Evolutionary conservation across 2,797 vertebrate species (phyloP).

Genomic region (Mionectes olivaceus): DNA sequence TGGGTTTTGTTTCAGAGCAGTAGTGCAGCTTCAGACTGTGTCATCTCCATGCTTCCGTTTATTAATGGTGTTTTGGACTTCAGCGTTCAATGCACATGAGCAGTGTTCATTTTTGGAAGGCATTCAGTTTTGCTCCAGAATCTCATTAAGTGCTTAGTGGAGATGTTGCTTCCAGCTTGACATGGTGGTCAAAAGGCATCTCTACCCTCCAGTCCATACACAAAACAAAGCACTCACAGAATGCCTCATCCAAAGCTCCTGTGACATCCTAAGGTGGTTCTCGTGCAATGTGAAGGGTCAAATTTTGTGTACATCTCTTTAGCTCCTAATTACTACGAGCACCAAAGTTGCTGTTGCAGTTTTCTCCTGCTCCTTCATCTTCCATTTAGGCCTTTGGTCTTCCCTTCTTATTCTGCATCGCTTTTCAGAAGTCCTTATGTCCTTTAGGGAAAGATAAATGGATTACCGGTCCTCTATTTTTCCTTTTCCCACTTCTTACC

Average conservation of each 20-base stretch:
- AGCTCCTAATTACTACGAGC: background rate
- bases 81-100: background rate
- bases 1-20: background rate
- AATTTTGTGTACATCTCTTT: background rate
- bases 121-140: background rate
- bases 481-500: background rate
- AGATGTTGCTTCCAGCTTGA: background rate
- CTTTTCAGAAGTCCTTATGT: background rate
- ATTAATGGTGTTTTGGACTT: background rate
- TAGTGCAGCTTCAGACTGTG: background rate
- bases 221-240: background rate
- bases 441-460: background rate
- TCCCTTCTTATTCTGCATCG: background rate
- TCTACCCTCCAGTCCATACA: background rate
- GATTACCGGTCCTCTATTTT: background rate
- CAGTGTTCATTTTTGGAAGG: background rate
- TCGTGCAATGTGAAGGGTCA: accelerated
- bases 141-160: background rate
- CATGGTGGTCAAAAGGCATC: background rate
- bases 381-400: background rate
- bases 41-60: background rate
- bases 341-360: background rate
- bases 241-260: background rate
- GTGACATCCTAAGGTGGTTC: background rate
- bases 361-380: background rate